A percentile compares a stretch with the other conserved stretches of the same genome.
These are phyloP conservation scores for Epizoanthus rinbou DNA, from an alignment of 92 coral and sea anemone species.

Conservation along the genomic window DNA sequence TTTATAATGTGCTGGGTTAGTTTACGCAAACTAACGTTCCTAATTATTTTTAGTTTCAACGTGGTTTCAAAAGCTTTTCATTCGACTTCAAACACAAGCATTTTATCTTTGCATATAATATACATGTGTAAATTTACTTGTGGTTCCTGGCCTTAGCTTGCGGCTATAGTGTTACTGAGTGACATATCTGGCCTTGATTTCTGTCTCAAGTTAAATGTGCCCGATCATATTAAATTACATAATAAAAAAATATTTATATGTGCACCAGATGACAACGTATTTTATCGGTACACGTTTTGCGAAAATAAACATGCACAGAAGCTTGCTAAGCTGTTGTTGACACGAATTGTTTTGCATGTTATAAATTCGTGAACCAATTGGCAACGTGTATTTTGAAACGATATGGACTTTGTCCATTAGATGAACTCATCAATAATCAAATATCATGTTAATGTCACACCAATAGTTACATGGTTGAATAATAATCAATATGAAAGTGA, in stretches of 20 bases:
- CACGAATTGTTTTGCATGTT: background rate
- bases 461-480: background rate
- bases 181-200: background rate
- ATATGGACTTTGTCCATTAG: conserved; percentile 35
- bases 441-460: background rate
- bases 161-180: conserved; percentile 3
- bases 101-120: background rate
- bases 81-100: background rate
- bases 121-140: background rate
- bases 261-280: background rate
- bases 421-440: conserved; percentile 12
- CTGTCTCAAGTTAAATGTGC: background rate
- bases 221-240: background rate
- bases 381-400: too few relatives aligned
- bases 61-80: too few relatives aligned
- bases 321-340: background rate
- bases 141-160: background rate
- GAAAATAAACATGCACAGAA: background rate
- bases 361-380: background rate
- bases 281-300: background rate
- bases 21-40: too few relatives aligned
- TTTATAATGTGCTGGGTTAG: too few relatives aligned
- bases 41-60: too few relatives aligned
- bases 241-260: background rate
- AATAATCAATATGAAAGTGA: background rate